A percentile compares a stretch with the other conserved stretches of the same genome.
phyloP scores from a whole-genome alignment of 2,113 vertebrate genomes.

The Cranoglanis bouderius region DNA sequence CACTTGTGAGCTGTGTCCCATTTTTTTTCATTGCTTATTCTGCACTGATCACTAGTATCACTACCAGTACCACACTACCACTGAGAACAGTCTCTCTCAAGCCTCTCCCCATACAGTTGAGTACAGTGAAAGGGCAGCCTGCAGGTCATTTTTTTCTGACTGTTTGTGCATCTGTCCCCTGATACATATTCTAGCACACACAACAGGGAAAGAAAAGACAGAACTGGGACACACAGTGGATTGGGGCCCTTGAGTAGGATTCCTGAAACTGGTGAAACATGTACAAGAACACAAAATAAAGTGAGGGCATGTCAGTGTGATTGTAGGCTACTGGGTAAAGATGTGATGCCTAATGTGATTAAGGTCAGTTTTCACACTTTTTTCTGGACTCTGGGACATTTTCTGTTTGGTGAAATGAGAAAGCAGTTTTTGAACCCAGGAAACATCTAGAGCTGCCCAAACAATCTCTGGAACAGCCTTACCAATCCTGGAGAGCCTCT shows the following conservation, averaged over 20 bases:
- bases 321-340: conserved; percentile 30
- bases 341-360: conserved; percentile 42
- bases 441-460: neutral
- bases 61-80: neutral
- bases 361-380: neutral
- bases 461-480: too few species aligned
- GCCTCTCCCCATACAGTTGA: conserved; percentile 3
- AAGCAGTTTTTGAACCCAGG: neutral
- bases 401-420: neutral
- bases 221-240: conserved; percentile 51
- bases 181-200: conserved; percentile 53
- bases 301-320: conserved; percentile 6
- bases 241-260: conserved; percentile 29
- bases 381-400: neutral
- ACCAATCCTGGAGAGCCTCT: too few species aligned
- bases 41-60: neutral
- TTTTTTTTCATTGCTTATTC: conserved; percentile 5
- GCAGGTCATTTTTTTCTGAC: conserved; percentile 27
- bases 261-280: conserved; percentile 32
- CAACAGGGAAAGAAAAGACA: conserved; percentile 49
- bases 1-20: neutral
- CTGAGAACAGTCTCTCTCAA: neutral
- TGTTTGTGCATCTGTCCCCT: conserved; percentile 25
- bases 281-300: neutral
- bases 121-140: conserved; percentile 9